These are phyloP conservation scores for Botia almorhae DNA, from an alignment of 2,797 vertebrate species.

Conservation along the genomic window DNA sequence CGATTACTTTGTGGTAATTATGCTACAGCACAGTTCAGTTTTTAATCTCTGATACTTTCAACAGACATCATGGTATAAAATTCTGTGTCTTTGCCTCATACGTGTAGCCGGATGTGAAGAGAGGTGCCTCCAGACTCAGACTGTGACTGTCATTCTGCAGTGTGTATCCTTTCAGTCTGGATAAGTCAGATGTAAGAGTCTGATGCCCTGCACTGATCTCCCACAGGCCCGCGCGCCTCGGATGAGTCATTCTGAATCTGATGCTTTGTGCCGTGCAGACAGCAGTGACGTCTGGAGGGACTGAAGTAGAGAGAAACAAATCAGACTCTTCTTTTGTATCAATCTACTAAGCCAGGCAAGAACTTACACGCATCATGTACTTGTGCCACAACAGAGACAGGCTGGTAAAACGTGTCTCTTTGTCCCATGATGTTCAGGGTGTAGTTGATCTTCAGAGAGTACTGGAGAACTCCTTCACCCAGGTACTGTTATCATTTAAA, in stretches of 20 bases:
- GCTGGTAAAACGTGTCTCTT: conserved; percentile 69
- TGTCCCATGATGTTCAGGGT: conserved; percentile 68
- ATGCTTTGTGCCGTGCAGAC: conserved; percentile 65
- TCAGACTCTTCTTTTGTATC: background rate
- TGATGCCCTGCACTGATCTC: conserved; percentile 72
- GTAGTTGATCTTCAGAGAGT: conserved; percentile 74
- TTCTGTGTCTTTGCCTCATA: conserved; percentile 69
- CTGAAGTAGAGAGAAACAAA: conserved; percentile 31
- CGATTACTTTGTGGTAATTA: too few relatives aligned
- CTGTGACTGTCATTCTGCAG: conserved; percentile 64
- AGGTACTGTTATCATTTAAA: conserved; percentile 63
- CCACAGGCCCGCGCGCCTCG: conserved; percentile 67
- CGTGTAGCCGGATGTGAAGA: conserved; percentile 74
- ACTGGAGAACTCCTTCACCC: conserved; percentile 73
- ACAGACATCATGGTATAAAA: too few relatives aligned
- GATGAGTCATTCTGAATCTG: conserved; percentile 54
- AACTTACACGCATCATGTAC: conserved; percentile 74
- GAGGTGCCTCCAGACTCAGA: conserved; percentile 72
- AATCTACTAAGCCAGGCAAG: background rate
- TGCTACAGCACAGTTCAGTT: too few relatives aligned
- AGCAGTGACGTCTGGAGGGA: conserved; percentile 66
- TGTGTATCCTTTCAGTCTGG: conserved; percentile 66
- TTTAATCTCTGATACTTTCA: too few relatives aligned
- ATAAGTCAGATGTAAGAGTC: conserved; percentile 66
- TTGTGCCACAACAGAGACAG: conserved; percentile 64